These are phyloP conservation scores for Elaphurus davidianus DNA, from an alignment of 2,113 vertebrate genomes.

Conservation along the genomic window DNA sequence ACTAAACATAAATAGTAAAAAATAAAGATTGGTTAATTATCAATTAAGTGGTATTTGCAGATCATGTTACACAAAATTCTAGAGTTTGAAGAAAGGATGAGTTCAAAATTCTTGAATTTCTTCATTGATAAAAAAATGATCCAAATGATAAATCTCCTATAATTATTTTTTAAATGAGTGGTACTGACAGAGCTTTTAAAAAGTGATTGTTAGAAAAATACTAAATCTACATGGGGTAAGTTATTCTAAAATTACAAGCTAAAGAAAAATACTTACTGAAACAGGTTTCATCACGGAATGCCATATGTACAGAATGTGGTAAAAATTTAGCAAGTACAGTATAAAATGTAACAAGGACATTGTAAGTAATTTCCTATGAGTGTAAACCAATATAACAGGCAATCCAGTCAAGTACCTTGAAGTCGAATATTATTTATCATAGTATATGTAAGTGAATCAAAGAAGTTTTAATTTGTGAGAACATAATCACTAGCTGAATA, in stretches of 20 bases:
- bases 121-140: slow-evolving; percentile 51
- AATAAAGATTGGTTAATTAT: slow-evolving; percentile 73
- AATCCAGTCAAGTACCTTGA: slow-evolving; percentile 33
- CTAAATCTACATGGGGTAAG: slow-evolving; percentile 72
- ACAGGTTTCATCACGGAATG: slow-evolving; percentile 75
- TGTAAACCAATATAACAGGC: slow-evolving; percentile 20
- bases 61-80: slow-evolving; percentile 56
- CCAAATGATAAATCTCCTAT: slow-evolving; percentile 53
- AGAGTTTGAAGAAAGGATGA: slow-evolving; percentile 64
- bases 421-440: slow-evolving; percentile 42
- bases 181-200: slow-evolving; percentile 53
- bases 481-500: slow-evolving; percentile 17
- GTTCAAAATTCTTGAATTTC: slow-evolving; percentile 47
- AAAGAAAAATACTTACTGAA: slow-evolving; percentile 76
- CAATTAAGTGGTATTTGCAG: slow-evolving; percentile 65
- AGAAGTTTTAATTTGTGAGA: slow-evolving; percentile 26
- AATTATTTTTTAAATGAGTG: slow-evolving; percentile 71
- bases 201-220: slow-evolving; percentile 77
- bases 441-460: slow-evolving; percentile 26
- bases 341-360: slow-evolving; percentile 56
- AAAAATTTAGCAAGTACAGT: slow-evolving; percentile 76
- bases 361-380: slow-evolving; percentile 51
- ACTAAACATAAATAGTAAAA: slow-evolving; percentile 72
- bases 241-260: slow-evolving; percentile 72
- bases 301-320: slow-evolving; percentile 75